Evolutionary conservation across 2,797 vertebrate genomes (phyloP), one percentile per base, ranked within the genome.

Genomic region (Adelosebastes latens): DNA sequence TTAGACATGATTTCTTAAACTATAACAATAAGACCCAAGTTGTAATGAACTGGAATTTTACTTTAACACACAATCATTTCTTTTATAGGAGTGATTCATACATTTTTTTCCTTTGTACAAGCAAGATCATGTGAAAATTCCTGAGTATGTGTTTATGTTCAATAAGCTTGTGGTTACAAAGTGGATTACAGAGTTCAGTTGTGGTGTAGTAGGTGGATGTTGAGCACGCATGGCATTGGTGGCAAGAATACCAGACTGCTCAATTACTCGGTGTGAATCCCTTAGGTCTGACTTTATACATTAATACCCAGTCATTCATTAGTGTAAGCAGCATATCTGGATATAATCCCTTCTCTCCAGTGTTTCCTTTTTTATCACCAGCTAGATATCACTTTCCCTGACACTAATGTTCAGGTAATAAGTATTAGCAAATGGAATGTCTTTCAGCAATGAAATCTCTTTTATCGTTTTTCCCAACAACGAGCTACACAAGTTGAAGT

Each of bases 301-400:
- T 85, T 82, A 88, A 87, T 86, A 87, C 82, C 76, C 79, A 85
- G 76, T 81, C 72, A 72, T 89, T 86, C 80, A 86, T 90, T 82
- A 88, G 77, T 79, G 52, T 89, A 81, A 84, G 85, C 79, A 87
- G 85, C 77, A 81, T 75, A 80, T 86, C 86, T 81, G 69, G 12
- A 77, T 83, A 66, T 89, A 90, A 91, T 90, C 83, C 79, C 66
- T 27, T 69, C 68, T 88, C 82, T 79, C 81, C 58, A 60, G 71
- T 84, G 66, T 87, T 83, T 75, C 20, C 2, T 66, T 74, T 73
- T 79, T 72, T 64, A 88, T 84, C 78, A 53, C 63, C 53, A 69
- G 60, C 65, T 80, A 25, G 3, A 22, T 79, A 82, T 87, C 86
- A 78, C 72, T 81, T 82, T 76, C 22, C 49, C 24, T 49, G 80